These are phyloP conservation scores for Labeo catla DNA, from an alignment of 2,113 vertebrate genomes.

Conservation along the genomic window DNA sequence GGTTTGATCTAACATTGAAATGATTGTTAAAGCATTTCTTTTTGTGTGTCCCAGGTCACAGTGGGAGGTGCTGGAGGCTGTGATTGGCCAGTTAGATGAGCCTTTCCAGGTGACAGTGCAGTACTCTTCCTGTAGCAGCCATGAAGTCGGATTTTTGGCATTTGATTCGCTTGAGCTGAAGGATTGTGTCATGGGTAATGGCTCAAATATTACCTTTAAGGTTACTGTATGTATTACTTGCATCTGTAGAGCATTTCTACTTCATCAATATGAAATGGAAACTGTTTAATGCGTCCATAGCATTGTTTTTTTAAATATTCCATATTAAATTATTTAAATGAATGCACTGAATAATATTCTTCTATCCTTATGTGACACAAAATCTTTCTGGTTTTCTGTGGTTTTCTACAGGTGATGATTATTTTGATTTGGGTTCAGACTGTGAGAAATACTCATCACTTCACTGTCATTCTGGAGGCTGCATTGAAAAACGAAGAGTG, in stretches of 20 bases:
- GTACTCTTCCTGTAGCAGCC: slow-evolving; percentile 77
- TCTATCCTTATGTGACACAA: background rate
- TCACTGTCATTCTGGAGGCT: slow-evolving; percentile 75
- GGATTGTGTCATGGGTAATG: slow-evolving; percentile 79
- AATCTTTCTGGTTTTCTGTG: background rate
- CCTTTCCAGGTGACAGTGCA: slow-evolving; percentile 82
- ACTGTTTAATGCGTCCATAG: background rate
- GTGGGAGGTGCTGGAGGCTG: slow-evolving; percentile 78
- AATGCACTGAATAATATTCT: background rate
- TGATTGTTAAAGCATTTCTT: background rate
- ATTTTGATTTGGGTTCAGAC: background rate
- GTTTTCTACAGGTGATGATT: slow-evolving; percentile 60
- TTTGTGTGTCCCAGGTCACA: slow-evolving; percentile 68
- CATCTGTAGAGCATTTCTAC: background rate
- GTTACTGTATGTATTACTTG: background rate
- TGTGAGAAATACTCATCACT: slow-evolving; percentile 69
- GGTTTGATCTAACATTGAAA: background rate
- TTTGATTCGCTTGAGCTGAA: slow-evolving; percentile 81
- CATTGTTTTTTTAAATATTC: background rate
- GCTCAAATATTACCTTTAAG: background rate
- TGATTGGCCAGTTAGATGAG: slow-evolving; percentile 78
- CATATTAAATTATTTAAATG: background rate
- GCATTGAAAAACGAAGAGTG: slow-evolving; percentile 78
- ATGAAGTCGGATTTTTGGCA: slow-evolving; percentile 68
- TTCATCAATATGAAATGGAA: background rate